Conservation (phyloP, 2,113 vertebrate genomes). For the Apodemus sylvaticus region DNA sequence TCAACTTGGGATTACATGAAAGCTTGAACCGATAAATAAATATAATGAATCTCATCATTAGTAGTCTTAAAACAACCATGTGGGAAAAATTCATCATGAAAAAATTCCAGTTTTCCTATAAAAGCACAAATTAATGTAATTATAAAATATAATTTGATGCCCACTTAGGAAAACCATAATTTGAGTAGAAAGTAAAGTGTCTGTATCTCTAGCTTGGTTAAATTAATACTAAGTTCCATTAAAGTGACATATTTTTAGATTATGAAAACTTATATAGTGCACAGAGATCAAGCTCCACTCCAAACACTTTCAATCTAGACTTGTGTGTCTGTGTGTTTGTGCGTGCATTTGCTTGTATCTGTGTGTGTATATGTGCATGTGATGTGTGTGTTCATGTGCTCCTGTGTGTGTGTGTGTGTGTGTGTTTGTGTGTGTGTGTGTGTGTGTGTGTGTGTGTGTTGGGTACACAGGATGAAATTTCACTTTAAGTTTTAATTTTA, state of each 20-base stretch:
- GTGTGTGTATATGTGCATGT: neutral
- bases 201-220: neutral
- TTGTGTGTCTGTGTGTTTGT: neutral
- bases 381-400: neutral
- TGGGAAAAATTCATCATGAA: neutral
- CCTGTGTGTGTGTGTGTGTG: neutral
- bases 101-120: neutral
- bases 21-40: neutral
- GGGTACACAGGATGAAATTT: neutral
- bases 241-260: conserved; percentile 10
- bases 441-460: neutral
- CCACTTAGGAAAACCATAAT: neutral
- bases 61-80: neutral
- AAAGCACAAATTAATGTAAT: neutral
- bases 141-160: neutral
- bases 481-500: neutral
- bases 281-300: neutral
- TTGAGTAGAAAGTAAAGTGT: conserved; percentile 25
- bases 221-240: conserved; percentile 4
- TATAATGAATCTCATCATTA: neutral
- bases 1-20: neutral
- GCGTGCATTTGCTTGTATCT: neutral
- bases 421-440: neutral
- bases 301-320: neutral
- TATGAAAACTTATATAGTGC: neutral